Evolutionary conservation across 2,888 invertebrate genomes (phyloP), one percentile per base, ranked within the genome.

Genomic region (Trachelus tabidus): DNA sequence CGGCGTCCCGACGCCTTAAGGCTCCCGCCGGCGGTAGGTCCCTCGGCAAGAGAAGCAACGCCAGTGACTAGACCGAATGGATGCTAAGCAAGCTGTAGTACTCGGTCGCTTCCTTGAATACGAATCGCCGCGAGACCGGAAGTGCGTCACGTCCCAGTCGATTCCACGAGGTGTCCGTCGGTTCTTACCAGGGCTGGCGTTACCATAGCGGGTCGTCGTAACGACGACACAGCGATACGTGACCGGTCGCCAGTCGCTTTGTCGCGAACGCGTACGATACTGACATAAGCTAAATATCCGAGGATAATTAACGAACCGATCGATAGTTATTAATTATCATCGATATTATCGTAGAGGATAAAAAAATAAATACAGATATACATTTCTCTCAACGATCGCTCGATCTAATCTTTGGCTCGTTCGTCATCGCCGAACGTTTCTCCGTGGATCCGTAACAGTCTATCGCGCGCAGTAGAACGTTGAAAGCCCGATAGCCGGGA

Each of bases 41-140:
- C 74, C 79, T 79, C 79, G 81, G 84, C 40, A 15, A 40, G 15
- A 33, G 35, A 34, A 4, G 3, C 40, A 40, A 75, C 79, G 81
- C 80, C 83, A 75, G 80, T 84, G 85, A 86, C 84, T 83, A 88
- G 88, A 88, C 83, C 87, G 88, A 90, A 87, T 90, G 86, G 89
- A 89, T 89, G 90, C 89, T 89, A 89, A 90, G 90, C 90, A 90
- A 90, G 90, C 89, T 91, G 91, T 91, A 90, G 85, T 89, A 90
- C 86, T 85, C 87, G 87, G 86, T 87, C 87, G 87, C 89, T 90
- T 91, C 91, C 91, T 86, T 90, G 91, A 90, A 91, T 91, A 90
- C 90, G 86, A 89, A 91, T 80, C 82, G 83, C 82, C 76, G 78
- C 35, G 40, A 76, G 68, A 82, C 87, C 91, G 91, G 91, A 91